These are phyloP conservation scores for Camponotus vicinus DNA, from an alignment of 1,140 invertebrate genomes.

Conservation along the genomic window DNA sequence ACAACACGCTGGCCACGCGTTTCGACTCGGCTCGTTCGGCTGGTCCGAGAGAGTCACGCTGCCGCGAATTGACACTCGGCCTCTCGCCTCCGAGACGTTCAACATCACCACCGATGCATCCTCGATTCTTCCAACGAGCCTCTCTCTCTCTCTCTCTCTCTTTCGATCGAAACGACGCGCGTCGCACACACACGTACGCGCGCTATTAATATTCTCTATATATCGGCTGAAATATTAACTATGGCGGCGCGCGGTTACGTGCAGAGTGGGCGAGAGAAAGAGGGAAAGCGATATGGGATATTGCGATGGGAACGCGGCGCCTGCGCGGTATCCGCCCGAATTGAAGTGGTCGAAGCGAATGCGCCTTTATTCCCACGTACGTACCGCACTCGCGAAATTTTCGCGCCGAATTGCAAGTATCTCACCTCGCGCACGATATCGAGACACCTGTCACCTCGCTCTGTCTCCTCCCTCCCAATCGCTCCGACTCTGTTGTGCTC, in stretches of 20 bases:
- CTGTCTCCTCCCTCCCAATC: conserved; percentile 29
- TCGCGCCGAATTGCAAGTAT: conserved; percentile 23
- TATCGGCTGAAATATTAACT: conserved; percentile 70
- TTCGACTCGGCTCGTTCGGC: conserved; percentile 68
- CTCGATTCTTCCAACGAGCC: not conserved
- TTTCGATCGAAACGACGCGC: conserved; percentile 39
- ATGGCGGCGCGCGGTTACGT: conserved; percentile 71
- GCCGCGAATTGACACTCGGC: conserved; percentile 28
- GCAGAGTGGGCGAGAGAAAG: conserved; percentile 15
- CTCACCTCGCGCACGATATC: not conserved
- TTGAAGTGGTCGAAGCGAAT: conserved; percentile 28
- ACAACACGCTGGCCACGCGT: conserved; percentile 56
- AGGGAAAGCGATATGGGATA: not conserved
- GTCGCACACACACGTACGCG: not conserved
- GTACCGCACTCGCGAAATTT: not conserved
- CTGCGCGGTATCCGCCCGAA: conserved; percentile 59
- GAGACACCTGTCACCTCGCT: conserved; percentile 62
- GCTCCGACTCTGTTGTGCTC: conserved; percentile 18
- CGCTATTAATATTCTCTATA: conserved; percentile 66
- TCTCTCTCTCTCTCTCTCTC: conserved; percentile 13
- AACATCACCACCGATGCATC: conserved; percentile 20
- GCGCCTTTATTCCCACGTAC: not conserved
- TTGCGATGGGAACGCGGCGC: conserved; percentile 60
- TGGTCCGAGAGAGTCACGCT: conserved; percentile 62
- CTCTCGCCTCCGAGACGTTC: too few relatives aligned